A percentile compares a stretch with the other conserved stretches of the same genome.
phyloP scores from a whole-genome alignment of 2,797 vertebrate genomes.

The Sebastes minor region DNA sequence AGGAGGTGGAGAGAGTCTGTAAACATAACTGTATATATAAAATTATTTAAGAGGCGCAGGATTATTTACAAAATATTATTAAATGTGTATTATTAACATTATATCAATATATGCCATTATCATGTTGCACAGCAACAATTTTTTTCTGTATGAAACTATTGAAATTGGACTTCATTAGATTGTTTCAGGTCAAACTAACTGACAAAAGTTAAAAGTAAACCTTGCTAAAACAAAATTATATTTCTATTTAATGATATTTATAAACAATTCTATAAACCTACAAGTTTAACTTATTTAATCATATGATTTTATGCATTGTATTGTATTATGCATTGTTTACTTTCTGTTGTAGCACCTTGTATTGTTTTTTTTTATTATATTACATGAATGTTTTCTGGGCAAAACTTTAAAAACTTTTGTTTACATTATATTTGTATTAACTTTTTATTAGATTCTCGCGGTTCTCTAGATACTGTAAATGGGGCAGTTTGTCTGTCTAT shows the following conservation, averaged over 20 bases:
- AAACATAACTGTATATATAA: too few species aligned
- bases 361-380: not conserved
- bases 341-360: not conserved
- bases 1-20: too few species aligned
- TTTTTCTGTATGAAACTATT: too few species aligned
- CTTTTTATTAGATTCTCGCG: not conserved
- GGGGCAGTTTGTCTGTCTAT: not conserved
- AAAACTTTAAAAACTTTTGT: constrained; percentile 1
- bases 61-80: too few species aligned
- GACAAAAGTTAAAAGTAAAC: not conserved
- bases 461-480: not conserved
- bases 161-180: too few species aligned
- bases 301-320: not conserved
- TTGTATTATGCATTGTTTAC: not conserved
- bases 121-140: too few species aligned
- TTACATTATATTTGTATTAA: not conserved
- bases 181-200: not conserved
- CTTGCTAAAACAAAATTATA: not conserved
- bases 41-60: too few species aligned
- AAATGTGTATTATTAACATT: too few species aligned
- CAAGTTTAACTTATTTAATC: not conserved
- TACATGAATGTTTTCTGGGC: not conserved
- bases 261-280: not conserved
- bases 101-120: too few species aligned
- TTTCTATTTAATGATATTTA: not conserved